Percentiles rank a stretch among this genome's conserved stretches.
Evolutionary conservation across 2,888 invertebrate species (phyloP).

Genomic region (Linyphia triangularis): DNA sequence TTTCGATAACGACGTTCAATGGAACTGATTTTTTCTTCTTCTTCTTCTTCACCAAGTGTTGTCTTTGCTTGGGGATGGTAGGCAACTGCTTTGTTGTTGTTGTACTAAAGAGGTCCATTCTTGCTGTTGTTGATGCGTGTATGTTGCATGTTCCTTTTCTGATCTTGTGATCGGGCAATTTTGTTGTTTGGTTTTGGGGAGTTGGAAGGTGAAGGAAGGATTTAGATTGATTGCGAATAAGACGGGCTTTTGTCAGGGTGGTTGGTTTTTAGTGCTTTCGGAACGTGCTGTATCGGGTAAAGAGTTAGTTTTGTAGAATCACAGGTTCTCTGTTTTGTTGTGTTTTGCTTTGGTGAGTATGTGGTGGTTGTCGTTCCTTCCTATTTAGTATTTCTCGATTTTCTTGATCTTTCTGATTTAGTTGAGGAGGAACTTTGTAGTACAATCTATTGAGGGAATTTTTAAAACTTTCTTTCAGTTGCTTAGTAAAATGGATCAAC

Average conservation of each 20-base stretch:
- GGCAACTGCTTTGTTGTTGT: no score
- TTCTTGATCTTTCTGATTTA: neutral
- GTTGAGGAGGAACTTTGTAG: no score
- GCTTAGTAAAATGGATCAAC: no score
- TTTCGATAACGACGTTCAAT: slow-evolving; percentile 65
- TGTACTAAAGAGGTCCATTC: neutral
- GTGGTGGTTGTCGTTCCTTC: neutral
- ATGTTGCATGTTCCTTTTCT: neutral
- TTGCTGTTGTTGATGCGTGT: neutral
- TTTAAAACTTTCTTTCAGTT: no score
- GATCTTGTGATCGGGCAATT: slow-evolving; percentile 19
- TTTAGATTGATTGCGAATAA: slow-evolving; percentile 16
- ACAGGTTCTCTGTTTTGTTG: neutral
- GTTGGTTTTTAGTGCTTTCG: neutral
- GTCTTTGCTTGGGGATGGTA: neutral
- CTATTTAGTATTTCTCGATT: neutral
- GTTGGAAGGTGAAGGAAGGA: neutral
- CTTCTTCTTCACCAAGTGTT: neutral
- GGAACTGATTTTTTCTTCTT: neutral
- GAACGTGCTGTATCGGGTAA: no score
- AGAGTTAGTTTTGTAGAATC: no score
- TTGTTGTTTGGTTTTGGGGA: slow-evolving; percentile 9
- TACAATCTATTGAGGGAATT: no score
- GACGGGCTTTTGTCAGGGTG: neutral
- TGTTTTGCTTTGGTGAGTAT: neutral